Evolutionary conservation across 2,888 invertebrate species (phyloP).

Genomic region (Eugnorisma glareosa): DNA sequence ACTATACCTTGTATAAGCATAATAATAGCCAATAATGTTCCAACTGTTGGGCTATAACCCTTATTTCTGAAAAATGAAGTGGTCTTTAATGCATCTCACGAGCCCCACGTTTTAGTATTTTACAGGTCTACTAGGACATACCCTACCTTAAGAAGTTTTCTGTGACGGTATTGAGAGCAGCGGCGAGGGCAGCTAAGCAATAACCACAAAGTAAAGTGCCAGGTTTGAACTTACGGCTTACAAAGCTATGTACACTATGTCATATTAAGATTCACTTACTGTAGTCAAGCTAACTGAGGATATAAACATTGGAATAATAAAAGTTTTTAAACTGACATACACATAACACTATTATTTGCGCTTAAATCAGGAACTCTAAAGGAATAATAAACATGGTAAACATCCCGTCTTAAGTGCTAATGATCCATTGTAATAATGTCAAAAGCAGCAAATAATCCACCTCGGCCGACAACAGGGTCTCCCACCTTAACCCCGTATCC

Average conservation of each 20-base stretch:
- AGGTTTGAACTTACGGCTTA: not conserved
- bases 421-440: conserved; percentile 1
- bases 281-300: not conserved
- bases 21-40: not conserved
- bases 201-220: not conserved
- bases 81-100: not conserved
- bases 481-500: conserved; percentile 55
- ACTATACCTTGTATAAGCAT: not conserved
- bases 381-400: not conserved
- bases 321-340: not conserved
- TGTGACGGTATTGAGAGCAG: too few species aligned
- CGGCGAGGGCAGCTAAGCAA: not conserved
- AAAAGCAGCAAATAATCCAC: not conserved
- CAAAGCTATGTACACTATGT: not conserved
- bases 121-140: too few species aligned
- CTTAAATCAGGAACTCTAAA: not conserved
- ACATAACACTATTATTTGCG: not conserved
- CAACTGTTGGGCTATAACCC: not conserved
- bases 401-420: not conserved
- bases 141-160: not conserved
- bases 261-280: not conserved
- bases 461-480: conserved; percentile 31
- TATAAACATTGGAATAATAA: not conserved
- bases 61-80: not conserved
- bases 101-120: not conserved